A percentile compares a stretch with the other conserved stretches of the same genome.
phyloP scores from a whole-genome alignment of 53 echinoderm and acorn worm species.

The Zoroaster sp. region DNA sequence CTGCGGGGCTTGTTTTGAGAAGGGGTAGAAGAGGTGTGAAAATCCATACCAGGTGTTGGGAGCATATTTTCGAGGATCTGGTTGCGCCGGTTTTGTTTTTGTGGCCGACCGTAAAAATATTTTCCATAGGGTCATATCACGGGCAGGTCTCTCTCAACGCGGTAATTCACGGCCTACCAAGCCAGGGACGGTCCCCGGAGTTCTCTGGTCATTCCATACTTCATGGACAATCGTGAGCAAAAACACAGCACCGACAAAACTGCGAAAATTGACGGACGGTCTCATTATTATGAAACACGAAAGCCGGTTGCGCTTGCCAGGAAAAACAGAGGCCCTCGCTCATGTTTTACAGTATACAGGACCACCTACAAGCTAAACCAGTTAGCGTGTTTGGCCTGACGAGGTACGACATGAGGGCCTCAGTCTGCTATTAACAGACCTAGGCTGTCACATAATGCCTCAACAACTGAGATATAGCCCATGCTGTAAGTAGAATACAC shows the following conservation, averaged over 20 bases:
- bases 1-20: conserved; percentile 14
- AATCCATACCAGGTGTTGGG: conserved; percentile 37
- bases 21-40: conserved; percentile 11
- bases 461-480: background rate
- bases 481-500: no score
- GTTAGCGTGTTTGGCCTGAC: background rate
- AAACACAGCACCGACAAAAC: background rate
- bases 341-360: background rate
- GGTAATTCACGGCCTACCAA: background rate
- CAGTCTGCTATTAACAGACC: background rate
- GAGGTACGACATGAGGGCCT: background rate
- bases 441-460: background rate
- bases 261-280: background rate
- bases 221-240: background rate
- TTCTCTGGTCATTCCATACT: background rate
- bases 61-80: background rate
- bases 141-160: background rate
- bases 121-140: conserved; percentile 2
- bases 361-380: background rate
- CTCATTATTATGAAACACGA: background rate
- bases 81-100: conserved; percentile 30
- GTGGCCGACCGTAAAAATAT: conserved; percentile 27
- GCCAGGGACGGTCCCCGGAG: background rate
- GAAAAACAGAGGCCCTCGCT: background rate
- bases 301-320: background rate